Evolutionary conservation across 2,113 vertebrate species (phyloP), one percentile per base, ranked within the genome.

Genomic region (Oriolus oriolus): DNA sequence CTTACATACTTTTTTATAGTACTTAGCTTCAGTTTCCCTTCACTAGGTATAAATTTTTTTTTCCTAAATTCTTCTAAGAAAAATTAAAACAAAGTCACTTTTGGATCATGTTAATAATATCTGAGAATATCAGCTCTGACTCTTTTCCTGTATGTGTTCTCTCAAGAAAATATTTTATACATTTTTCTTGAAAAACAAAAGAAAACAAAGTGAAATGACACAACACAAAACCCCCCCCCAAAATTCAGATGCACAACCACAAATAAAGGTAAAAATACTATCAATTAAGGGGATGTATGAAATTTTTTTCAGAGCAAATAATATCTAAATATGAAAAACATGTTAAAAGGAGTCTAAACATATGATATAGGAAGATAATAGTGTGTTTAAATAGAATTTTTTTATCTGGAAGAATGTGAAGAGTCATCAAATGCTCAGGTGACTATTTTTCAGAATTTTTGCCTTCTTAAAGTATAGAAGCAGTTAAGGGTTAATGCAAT

Each of bases 181-280:
- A 7, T 30, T 71, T 73, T 71, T 70, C 5, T 50, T 30, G 4
- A 15, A 7, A 23, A 45, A 53, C 10, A 26, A 13, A 44, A 20
- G 3, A 28, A 30, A 64, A 11, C 5, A 28, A 41, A n/a, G 6
- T 1, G 8, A 30, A 45, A 20, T 6, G 21, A 18, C 22, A 10
- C 16, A n/a, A 20, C 19, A 20, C 9, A 45, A 21, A 18, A 0
- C 0, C 0, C 6, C 16, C n/a, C n/a, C n/a, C n/a, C n/a, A n/a
- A n/a, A n/a, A n/a, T 87, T 60, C 30, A 57, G 42, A 33, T 5
- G 19, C 7, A 11, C 6, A 49, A 85, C 24, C 4, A 42, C 2
- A 59, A 87, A n/a, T 49, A 61, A 49, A 9, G 4, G 3, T n/a
- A 83, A 76, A 41, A 13, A 26, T 41, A 22, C 0, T 82, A 56